A percentile compares a stretch with the other conserved stretches of the same genome.
Evolutionary conservation across 2,888 invertebrate species (phyloP).

Genomic region (Phyto melanocephala): DNA sequence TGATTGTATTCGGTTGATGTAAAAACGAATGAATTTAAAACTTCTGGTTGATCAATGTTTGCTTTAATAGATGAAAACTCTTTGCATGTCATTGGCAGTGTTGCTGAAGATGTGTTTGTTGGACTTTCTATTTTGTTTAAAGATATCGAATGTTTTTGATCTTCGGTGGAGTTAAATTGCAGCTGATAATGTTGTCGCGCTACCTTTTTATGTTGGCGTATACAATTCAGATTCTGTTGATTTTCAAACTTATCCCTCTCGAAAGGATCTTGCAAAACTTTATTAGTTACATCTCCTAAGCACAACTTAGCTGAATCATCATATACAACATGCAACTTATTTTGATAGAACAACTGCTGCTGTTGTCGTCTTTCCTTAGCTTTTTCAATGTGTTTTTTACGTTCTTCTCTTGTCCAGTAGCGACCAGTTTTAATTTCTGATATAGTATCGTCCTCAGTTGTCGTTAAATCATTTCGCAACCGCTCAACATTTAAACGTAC

Average conservation of each 20-base stretch:
- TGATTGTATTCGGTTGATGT: conserved; percentile 30
- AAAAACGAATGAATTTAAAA: neutral
- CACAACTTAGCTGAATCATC: conserved; percentile 28
- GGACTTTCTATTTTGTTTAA: conserved; percentile 22
- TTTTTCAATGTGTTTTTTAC: conserved; percentile 86
- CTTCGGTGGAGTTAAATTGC: conserved; percentile 61
- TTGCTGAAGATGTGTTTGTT: conserved; percentile 27
- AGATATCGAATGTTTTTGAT: conserved; percentile 12
- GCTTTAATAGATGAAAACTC: conserved; percentile 11
- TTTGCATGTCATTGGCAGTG: conserved; percentile 21
- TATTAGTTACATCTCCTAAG: conserved; percentile 14
- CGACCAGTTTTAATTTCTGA: conserved; percentile 88
- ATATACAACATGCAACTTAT: neutral
- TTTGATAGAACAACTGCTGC: conserved; percentile 62
- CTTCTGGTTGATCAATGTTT: conserved; percentile 15
- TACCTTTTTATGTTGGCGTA: conserved; percentile 39
- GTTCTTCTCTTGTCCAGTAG: conserved; percentile 88
- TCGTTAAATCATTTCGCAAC: conserved; percentile 80
- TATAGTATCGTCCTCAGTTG: conserved; percentile 88
- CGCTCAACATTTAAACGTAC: conserved; percentile 83
- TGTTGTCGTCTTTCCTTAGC: conserved; percentile 83
- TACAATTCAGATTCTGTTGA: conserved; percentile 31
- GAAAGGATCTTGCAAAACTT: conserved; percentile 14
- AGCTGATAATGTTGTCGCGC: conserved; percentile 64
- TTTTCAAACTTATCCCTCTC: conserved; percentile 14